These are phyloP conservation scores for Bergia puertoricense DNA, from an alignment of 92 coral and sea anemone genomes.

Conservation along the genomic window DNA sequence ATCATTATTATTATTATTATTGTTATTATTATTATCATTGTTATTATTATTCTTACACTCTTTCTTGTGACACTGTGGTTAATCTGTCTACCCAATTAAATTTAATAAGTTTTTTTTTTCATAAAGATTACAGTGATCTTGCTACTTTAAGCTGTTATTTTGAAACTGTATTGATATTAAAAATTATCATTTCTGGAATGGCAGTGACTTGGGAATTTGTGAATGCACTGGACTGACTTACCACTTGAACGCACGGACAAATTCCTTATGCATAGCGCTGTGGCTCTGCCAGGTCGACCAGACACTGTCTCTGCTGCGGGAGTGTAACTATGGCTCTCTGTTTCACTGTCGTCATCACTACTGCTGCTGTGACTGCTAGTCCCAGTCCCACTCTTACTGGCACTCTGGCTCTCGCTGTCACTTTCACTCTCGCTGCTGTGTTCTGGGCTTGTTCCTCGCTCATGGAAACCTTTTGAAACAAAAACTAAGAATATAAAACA, in stretches of 20 bases:
- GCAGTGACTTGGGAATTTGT: too few relatives aligned
- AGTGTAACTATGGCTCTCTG: conserved; percentile 64
- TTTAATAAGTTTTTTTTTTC: too few relatives aligned
- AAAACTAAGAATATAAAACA: not conserved
- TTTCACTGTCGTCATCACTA: conserved; percentile 77
- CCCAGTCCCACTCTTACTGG: conserved; percentile 74
- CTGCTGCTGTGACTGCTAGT: conserved; percentile 78
- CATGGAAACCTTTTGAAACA: conserved; percentile 56
- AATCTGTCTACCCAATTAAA: too few relatives aligned
- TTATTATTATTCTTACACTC: too few relatives aligned
- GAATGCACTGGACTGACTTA: conserved; percentile 32
- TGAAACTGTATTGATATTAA: too few relatives aligned
- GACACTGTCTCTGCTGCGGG: conserved; percentile 63
- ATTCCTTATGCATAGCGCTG: conserved; percentile 84
- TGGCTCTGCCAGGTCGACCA: conserved; percentile 58
- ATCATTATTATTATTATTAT: too few relatives aligned
- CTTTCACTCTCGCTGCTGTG: conserved; percentile 83
- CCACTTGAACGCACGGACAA: conserved; percentile 92
- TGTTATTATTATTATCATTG: too few relatives aligned
- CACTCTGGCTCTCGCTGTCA: conserved; percentile 78
- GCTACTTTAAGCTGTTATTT: too few relatives aligned
- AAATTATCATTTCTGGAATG: too few relatives aligned
- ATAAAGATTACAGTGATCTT: too few relatives aligned
- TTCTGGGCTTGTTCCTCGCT: conserved; percentile 66
- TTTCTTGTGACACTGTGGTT: too few relatives aligned